A percentile compares a stretch with the other conserved stretches of the same genome.
Evolutionary conservation across 2,113 vertebrate species (phyloP).

Genomic region (Thomomys bottae): DNA sequence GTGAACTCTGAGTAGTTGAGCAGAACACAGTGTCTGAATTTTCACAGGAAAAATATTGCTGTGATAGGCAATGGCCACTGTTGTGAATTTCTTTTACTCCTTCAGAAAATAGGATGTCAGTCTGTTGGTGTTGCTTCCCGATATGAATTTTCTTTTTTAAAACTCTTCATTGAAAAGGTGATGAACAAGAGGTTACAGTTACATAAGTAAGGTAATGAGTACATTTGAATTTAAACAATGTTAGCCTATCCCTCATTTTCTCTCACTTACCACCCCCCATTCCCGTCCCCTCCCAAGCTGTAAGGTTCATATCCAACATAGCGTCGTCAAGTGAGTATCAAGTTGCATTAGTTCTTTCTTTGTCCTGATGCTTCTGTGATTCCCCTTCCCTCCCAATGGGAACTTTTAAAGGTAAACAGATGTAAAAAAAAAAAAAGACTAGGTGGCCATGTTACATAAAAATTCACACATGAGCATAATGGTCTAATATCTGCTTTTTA

Average conservation of each 20-base stretch:
- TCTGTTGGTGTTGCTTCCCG: neutral
- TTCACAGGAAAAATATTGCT: neutral
- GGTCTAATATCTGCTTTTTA: neutral
- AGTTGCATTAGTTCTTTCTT: too few relatives aligned
- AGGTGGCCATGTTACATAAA: constrained; percentile 23
- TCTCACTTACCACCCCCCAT: too few relatives aligned
- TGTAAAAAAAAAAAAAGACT: neutral
- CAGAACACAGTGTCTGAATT: neutral
- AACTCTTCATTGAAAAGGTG: too few relatives aligned
- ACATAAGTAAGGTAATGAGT: too few relatives aligned
- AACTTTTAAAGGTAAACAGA: neutral
- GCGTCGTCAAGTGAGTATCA: too few relatives aligned
- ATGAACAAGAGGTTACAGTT: too few relatives aligned
- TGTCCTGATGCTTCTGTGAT: too few relatives aligned
- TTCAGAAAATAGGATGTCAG: neutral
- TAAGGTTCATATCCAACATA: too few relatives aligned
- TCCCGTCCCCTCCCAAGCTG: too few relatives aligned
- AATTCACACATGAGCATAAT: neutral
- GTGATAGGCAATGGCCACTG: neutral
- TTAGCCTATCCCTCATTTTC: too few relatives aligned
- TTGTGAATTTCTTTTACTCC: neutral
- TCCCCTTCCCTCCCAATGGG: neutral
- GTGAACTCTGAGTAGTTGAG: neutral
- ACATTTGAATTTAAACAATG: too few relatives aligned
- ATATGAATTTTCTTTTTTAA: neutral